Percentiles rank a stretch among this genome's conserved stretches.
Evolutionary conservation across 2,888 invertebrate genomes (phyloP).

Genomic region (Monopis laevigella): DNA sequence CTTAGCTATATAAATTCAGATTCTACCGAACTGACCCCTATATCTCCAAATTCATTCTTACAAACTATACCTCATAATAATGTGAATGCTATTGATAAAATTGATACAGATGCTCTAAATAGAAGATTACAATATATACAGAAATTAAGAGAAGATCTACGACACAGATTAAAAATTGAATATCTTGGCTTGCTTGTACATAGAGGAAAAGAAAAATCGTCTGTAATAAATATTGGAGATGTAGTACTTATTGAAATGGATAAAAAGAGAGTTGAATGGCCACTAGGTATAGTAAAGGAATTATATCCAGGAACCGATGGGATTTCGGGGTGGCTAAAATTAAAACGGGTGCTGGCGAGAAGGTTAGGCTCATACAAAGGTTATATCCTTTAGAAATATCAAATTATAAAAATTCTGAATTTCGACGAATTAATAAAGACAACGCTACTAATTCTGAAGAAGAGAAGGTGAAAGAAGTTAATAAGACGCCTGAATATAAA

Average conservation of each 20-base stretch:
- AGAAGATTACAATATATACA: neutral
- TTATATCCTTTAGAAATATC: too few species aligned
- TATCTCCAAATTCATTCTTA: conserved; percentile 11
- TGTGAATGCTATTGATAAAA: conserved; percentile 7
- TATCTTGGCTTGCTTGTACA: conserved; percentile 5
- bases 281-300: conserved; percentile 1
- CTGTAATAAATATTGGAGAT: conserved; percentile 9
- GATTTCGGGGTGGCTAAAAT: too few species aligned
- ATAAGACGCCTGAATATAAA: too few species aligned
- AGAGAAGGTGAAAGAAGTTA: too few species aligned
- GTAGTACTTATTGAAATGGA: conserved; percentile 10
- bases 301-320: conserved; percentile 10
- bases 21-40: conserved; percentile 6
- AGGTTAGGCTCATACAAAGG: too few species aligned
- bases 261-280: conserved; percentile 5
- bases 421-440: too few species aligned
- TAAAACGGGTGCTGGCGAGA: too few species aligned
- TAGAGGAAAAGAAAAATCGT: neutral
- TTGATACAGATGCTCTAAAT: neutral
- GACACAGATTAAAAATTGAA: conserved; percentile 13
- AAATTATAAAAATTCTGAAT: too few species aligned
- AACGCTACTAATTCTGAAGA: too few species aligned
- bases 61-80: conserved; percentile 14
- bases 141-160: conserved; percentile 16
- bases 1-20: conserved; percentile 14